Evolutionary conservation across 2,888 invertebrate genomes (phyloP), one percentile per base, ranked within the genome.

Genomic region (Drosophila nigricruria): DNA sequence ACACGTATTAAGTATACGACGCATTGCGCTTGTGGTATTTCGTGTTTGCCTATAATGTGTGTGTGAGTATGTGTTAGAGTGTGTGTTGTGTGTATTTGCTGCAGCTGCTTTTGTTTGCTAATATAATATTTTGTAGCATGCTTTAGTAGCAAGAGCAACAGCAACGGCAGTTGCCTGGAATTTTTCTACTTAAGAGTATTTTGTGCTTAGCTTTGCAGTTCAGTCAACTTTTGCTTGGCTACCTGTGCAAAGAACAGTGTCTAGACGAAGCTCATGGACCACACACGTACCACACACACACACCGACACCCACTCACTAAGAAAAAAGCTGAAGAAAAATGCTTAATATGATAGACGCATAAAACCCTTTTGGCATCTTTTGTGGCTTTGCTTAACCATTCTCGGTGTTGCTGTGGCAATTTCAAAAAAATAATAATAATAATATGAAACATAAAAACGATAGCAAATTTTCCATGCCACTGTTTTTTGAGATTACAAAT

Each of bases 101-200:
- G 64, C 81, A 87, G 71, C 81, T 82, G 82, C 87, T 67, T 87
- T 83, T 82, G 88, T 82, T 82, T 87, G 84, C 87, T 84, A 87
- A 82, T 82, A 87, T 70, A 83, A 82, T 78, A 82, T 83, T 81
- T 82, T 82, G 81, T 78, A 66, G 77, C 73, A 70, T 81, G 57
- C 83, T 57, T 77, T 77, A 50, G 61, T 30, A 36, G 14, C 23
- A 50, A 38, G 16, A 27, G n/a, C 27, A 52, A 32, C 36, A 14
- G n/a, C 36, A 50, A 8, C 30, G 36, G 36, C 38, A 49, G 65
- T 53, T 53, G 59, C 61, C 66, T 64, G 72, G 53, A 58, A 61
- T 72, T 67, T 73, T 81, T 71, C 54, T 70, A 43, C 66, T 63
- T 74, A 64, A 42, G 45, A 25, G 53, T 53, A 65, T 66, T 77